These are phyloP conservation scores for Myotis davidii DNA, from an alignment of 2,113 vertebrate species.

Conservation along the genomic window DNA sequence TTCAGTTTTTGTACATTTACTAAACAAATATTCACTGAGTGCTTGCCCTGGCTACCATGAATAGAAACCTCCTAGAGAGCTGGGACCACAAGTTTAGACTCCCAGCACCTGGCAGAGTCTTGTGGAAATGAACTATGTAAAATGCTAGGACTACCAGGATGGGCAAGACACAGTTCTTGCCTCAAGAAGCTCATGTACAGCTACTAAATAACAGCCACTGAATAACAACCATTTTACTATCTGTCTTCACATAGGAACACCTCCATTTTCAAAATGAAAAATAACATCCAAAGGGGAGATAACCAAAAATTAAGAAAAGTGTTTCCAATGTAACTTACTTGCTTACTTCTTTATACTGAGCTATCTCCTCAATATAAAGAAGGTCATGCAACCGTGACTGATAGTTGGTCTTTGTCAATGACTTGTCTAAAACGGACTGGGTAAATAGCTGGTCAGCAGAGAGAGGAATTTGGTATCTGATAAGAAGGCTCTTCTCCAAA, in stretches of 20 bases:
- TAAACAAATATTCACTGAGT: background rate
- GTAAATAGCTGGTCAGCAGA: constrained; percentile 99
- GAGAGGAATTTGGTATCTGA: constrained; percentile 98
- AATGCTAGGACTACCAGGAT: background rate
- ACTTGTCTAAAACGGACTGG: constrained; percentile 98
- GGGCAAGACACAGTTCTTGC: background rate
- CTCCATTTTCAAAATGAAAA: constrained; percentile 38
- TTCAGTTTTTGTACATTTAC: background rate
- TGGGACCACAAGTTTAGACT: accelerated
- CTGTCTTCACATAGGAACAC: background rate
- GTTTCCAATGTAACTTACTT: constrained; percentile 90
- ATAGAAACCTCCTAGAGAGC: background rate
- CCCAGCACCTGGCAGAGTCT: background rate
- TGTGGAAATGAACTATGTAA: background rate
- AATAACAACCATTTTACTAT: background rate
- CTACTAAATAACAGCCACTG: background rate
- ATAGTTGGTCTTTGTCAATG: constrained; percentile 96
- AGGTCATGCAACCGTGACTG: constrained; percentile 97
- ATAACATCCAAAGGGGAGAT: background rate
- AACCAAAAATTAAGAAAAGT: background rate
- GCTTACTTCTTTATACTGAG: constrained; percentile 99
- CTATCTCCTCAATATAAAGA: constrained; percentile 99
- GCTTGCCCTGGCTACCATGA: background rate
- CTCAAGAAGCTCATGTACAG: background rate
- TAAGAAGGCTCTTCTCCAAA: constrained; percentile 96